Percentiles rank a stretch among this genome's conserved stretches.
Conservation (phyloP, 2,113 vertebrate genomes). For the Rhinolophus ferrumequinum region DNA sequence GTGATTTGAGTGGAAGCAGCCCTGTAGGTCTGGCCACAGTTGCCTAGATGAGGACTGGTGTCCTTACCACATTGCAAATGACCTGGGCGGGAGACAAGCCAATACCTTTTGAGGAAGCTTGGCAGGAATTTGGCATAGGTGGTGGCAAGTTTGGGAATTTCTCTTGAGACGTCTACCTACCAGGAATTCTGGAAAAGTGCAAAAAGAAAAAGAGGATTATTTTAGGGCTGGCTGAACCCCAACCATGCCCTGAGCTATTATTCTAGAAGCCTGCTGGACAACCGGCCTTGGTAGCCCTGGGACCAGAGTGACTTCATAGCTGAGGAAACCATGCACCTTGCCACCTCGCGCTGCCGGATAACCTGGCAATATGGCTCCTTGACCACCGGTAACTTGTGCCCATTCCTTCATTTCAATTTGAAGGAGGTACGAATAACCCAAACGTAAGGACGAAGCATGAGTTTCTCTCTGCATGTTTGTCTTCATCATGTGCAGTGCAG, state of each 20-base stretch:
- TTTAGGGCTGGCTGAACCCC: background rate
- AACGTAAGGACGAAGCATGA: background rate
- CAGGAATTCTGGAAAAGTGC: background rate
- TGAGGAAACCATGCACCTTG: background rate
- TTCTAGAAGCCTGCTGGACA: background rate
- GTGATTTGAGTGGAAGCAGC: background rate
- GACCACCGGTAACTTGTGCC: background rate
- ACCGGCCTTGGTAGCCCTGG: background rate
- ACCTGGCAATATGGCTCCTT: background rate
- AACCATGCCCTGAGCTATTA: background rate
- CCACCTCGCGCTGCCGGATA: background rate
- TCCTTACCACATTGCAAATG: background rate
- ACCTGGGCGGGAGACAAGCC: background rate
- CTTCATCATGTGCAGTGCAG: background rate
- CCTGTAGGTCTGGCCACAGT: background rate
- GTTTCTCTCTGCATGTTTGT: background rate
- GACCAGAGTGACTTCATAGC: background rate
- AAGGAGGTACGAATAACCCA: background rate
- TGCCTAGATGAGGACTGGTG: background rate
- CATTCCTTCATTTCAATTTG: background rate
- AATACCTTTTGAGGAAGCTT: background rate
- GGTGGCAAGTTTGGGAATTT: background rate
- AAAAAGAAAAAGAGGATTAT: background rate
- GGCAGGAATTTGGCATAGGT: background rate
- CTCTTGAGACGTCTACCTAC: background rate